Evolutionary conservation across 1,140 invertebrate species (phyloP).

Genomic region (Rhopalosiphum padi): DNA sequence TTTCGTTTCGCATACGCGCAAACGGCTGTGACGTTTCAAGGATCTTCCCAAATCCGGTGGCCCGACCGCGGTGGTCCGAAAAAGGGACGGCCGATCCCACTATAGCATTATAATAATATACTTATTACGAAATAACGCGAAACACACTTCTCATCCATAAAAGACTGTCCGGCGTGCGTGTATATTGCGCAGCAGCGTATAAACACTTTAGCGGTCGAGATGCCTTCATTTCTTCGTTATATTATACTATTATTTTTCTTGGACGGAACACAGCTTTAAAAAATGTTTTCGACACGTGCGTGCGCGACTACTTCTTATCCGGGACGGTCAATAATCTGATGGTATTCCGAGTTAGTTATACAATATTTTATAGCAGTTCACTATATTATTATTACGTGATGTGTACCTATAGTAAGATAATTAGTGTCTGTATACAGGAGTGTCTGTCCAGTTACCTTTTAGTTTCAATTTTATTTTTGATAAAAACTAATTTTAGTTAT

Average conservation of each 20-base stretch:
- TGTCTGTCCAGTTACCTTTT: neutral
- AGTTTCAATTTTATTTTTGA: too few relatives aligned
- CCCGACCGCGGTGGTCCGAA: conserved; percentile 11
- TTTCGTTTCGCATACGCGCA: conserved; percentile 7
- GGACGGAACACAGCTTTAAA: neutral
- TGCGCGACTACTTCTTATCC: neutral
- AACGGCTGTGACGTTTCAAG: conserved; percentile 3
- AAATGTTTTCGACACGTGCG: neutral
- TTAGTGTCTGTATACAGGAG: neutral
- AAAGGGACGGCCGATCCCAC: conserved; percentile 28
- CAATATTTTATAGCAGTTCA: neutral
- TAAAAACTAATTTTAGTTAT: neutral
- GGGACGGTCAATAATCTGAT: neutral
- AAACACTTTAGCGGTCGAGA: neutral
- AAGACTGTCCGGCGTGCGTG: neutral
- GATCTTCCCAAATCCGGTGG: conserved; percentile 23
- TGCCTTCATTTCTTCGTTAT: neutral
- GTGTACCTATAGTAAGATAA: neutral
- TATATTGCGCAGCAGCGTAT: neutral
- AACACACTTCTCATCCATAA: neutral
- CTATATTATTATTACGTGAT: neutral
- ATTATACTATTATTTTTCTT: neutral
- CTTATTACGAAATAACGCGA: neutral
- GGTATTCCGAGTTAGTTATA: neutral
- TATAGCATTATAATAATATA: neutral